These are phyloP conservation scores for Hexactinellida sp. DNA, from an alignment of 37 sponge, comb jelly and placozoan genomes.

Conservation along the genomic window DNA sequence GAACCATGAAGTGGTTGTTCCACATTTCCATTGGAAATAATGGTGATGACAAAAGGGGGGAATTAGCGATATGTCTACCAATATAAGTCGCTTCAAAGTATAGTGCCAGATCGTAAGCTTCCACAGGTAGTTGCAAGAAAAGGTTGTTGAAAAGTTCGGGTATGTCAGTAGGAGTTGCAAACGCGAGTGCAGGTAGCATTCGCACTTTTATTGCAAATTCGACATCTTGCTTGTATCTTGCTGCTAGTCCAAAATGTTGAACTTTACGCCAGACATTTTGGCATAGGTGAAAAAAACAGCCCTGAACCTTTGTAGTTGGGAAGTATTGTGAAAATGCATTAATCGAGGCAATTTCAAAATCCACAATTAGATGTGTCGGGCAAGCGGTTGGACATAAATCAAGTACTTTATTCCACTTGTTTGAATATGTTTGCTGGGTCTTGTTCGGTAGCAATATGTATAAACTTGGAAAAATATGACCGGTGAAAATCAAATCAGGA, in stretches of 20 bases:
- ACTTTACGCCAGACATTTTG: too few species aligned
- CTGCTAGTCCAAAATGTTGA: too few species aligned
- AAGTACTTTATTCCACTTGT: not conserved
- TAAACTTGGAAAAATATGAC: not conserved
- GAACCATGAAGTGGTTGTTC: constrained; percentile 3
- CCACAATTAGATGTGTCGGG: not conserved
- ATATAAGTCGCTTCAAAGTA: not conserved
- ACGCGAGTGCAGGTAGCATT: too few species aligned
- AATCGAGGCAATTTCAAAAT: too few species aligned
- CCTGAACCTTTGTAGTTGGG: too few species aligned
- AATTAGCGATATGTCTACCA: constrained; percentile 5
- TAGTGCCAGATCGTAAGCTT: not conserved
- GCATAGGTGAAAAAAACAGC: too few species aligned
- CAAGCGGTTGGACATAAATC: not conserved
- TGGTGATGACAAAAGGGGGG: not conserved
- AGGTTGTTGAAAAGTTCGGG: too few species aligned
- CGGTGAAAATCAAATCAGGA: not conserved
- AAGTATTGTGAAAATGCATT: too few species aligned
- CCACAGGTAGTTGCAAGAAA: not conserved
- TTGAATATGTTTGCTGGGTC: not conserved
- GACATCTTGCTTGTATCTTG: too few species aligned
- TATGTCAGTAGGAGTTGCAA: too few species aligned
- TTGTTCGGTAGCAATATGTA: too few species aligned
- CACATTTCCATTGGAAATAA: not conserved
- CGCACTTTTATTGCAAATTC: too few species aligned